Percentiles rank a stretch among this genome's conserved stretches.
Evolutionary conservation across 2,888 invertebrate species (phyloP).

Genomic region (Nipponacmea schrenckii): DNA sequence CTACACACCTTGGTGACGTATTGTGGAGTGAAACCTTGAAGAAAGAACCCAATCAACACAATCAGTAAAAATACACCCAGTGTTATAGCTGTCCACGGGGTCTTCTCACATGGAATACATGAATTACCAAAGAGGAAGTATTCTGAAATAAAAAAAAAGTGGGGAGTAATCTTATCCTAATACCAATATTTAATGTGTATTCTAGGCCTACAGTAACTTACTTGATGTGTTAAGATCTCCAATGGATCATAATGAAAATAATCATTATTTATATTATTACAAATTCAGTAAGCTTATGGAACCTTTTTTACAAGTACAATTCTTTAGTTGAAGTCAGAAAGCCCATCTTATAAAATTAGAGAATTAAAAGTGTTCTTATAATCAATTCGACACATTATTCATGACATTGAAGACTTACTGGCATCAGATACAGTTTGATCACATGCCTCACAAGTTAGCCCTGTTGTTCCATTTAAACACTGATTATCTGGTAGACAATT

Average conservation of each 20-base stretch:
- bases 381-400: no score
- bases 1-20: not conserved
- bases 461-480: constrained; percentile 10
- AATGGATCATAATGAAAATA: no score
- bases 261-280: no score
- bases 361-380: no score
- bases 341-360: no score
- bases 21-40: not conserved
- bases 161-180: no score
- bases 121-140: not conserved
- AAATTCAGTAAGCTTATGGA: no score
- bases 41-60: not conserved
- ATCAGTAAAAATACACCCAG: not conserved
- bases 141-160: not conserved
- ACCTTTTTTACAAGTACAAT: no score
- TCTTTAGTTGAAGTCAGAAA: no score
- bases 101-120: not conserved
- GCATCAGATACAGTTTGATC: not conserved
- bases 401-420: no score
- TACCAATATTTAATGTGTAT: no score
- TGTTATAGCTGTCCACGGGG: not conserved
- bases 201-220: no score
- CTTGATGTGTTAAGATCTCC: not conserved
- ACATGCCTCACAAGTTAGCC: constrained; percentile 8
- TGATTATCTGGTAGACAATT: constrained; percentile 11